Evolutionary conservation across 2,797 vertebrate species (phyloP), one percentile per base, ranked within the genome.

Genomic region (Molossus molossus): DNA sequence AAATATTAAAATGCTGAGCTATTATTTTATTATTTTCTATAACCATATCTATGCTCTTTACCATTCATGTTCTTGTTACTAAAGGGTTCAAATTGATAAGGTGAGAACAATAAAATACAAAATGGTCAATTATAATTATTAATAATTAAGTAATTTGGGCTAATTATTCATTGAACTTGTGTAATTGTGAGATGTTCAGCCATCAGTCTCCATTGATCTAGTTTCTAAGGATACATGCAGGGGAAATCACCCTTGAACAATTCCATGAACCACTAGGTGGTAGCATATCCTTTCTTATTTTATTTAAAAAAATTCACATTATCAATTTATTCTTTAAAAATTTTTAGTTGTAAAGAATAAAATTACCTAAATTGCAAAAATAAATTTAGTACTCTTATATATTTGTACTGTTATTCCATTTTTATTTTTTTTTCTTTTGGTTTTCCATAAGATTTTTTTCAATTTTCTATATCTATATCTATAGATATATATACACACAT

Each of bases 261-360:
- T 10, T 27, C 8, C 10, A 81, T 60, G 23, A 79, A 84, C 97
- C 97, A 95, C 97, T 97, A 97, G 97, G 83, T 97, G 97, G 97
- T 77, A 95, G 97, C 55, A 96, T 97, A 82, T 33, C 53, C 97
- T 96, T 97, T 94, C 77, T 79, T 92, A 96, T 97, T 91, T 87
- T 50, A 45, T 37, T 17, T 10, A 25, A 91, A 92, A 11, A 48
- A 33, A 18, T 2, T 40, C 13, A 55, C 4, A 17, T n/a, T 53
- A 87, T 96, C 15, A 87, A n/a, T 89, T 96, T 50, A 48, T 62
- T 82, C 12, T 62, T 48, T 84, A 53, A 93, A 87, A 85, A 69
- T 94, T 83, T 83, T 93, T 80, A 83, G 20, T 83, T 69, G 2
- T 29, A 60, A 94, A 88, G 1, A 70, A 75, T 70, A 13, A 48